A percentile compares a stretch with the other conserved stretches of the same genome.
phyloP scores from a whole-genome alignment of 2,797 vertebrate species.

The Smutsia temminckii region DNA sequence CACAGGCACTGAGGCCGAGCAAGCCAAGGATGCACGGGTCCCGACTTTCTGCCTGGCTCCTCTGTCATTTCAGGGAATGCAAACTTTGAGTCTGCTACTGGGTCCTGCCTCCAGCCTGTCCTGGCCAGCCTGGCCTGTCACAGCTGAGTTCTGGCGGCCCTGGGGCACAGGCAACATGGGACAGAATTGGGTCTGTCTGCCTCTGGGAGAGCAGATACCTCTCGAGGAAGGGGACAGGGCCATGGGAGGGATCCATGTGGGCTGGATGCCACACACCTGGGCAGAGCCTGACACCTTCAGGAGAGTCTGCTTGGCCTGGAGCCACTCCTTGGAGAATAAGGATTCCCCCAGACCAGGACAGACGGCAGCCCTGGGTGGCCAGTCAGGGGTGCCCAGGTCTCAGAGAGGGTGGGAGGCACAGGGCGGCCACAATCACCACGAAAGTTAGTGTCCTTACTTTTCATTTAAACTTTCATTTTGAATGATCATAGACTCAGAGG shows the following conservation, averaged over 20 bases:
- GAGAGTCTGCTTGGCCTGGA: neutral
- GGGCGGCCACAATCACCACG: neutral
- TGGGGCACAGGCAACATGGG: neutral
- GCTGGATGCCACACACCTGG: neutral
- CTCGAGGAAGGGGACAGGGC: neutral
- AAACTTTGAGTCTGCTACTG: neutral
- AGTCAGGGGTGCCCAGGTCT: neutral
- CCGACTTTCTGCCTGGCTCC: neutral
- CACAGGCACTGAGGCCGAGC: neutral
- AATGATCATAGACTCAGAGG: constrained; percentile 15
- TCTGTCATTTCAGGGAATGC: constrained; percentile 32
- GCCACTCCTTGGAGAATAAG: neutral
- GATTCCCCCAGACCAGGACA: neutral
- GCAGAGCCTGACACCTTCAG: neutral
- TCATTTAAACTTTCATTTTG: constrained; percentile 30
- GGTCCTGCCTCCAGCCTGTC: neutral
- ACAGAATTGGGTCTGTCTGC: neutral
- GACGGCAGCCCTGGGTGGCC: neutral
- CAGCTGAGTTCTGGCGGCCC: neutral
- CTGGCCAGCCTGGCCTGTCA: neutral
- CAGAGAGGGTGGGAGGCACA: neutral
- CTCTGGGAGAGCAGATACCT: neutral
- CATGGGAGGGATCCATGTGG: neutral
- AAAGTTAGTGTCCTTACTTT: neutral
- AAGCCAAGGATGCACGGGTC: neutral